phyloP scores from a whole-genome alignment of 2,797 vertebrate species.

The Staurois parvus region DNA sequence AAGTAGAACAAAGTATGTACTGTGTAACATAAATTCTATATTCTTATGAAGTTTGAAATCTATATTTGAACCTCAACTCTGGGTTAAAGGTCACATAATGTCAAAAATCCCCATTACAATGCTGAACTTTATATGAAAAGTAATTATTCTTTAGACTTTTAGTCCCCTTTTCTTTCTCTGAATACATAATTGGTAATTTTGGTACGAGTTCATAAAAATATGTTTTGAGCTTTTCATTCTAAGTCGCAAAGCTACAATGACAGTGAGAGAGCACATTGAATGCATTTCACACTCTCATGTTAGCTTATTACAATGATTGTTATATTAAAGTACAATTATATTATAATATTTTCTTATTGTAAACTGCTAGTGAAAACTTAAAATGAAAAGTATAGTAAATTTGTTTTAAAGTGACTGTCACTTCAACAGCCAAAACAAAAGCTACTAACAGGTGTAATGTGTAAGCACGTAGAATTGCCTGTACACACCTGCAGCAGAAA shows the following conservation, averaged over 20 bases:
- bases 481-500: no score
- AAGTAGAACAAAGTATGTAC: conserved; percentile 35
- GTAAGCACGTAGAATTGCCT: no score
- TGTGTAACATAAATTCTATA: conserved; percentile 24
- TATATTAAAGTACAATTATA: no score
- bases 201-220: background rate
- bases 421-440: no score
- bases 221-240: no score
- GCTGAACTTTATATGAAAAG: background rate
- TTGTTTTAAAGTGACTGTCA: no score
- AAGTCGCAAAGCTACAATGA: no score
- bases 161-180: background rate
- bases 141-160: conserved; percentile 27
- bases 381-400: background rate
- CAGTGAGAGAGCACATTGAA: no score
- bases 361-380: background rate
- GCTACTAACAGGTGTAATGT: no score
- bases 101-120: conserved; percentile 5
- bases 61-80: conserved; percentile 32
- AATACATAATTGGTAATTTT: conserved; percentile 13
- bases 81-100: conserved; percentile 18
- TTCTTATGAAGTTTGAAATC: conserved; percentile 22
- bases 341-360: no score
- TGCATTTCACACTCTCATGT: no score
- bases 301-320: no score